Percentiles rank a stretch among this genome's conserved stretches.
Conservation (phyloP, 2,888 invertebrate genomes). For the Liopterus haemorrhoidalis region DNA sequence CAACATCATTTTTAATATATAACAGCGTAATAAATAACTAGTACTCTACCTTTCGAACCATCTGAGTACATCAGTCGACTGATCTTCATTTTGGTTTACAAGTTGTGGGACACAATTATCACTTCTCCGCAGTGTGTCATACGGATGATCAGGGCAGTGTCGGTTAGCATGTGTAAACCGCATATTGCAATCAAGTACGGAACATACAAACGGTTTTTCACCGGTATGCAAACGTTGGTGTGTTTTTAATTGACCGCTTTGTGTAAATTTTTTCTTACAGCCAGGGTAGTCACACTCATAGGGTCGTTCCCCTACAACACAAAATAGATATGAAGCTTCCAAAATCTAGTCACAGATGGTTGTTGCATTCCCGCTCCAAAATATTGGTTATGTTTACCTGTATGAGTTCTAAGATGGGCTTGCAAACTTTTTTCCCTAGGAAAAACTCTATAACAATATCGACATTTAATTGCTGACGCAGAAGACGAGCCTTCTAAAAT, state of each 20-base stretch:
- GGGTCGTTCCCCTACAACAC: constrained; percentile 60
- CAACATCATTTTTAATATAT: constrained; percentile 5
- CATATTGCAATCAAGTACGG: constrained; percentile 56
- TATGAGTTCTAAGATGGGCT: constrained; percentile 61
- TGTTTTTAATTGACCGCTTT: constrained; percentile 71
- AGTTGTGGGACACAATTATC: constrained; percentile 46
- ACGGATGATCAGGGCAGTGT: constrained; percentile 67
- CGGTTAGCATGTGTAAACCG: constrained; percentile 72
- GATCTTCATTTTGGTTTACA: constrained; percentile 46
- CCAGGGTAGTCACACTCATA: constrained; percentile 68
- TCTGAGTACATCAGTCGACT: constrained; percentile 48
- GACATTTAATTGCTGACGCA: constrained; percentile 64
- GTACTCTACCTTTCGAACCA: constrained; percentile 52
- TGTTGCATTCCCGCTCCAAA: constrained; percentile 14
- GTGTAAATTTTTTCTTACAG: constrained; percentile 65
- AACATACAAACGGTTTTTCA: constrained; percentile 68
- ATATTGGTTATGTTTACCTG: constrained; percentile 45
- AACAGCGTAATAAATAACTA: constrained; percentile 4
- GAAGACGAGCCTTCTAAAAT: constrained; percentile 65
- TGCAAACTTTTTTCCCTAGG: constrained; percentile 70
- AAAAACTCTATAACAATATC: constrained; percentile 64
- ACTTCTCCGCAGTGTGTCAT: constrained; percentile 44
- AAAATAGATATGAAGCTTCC: constrained; percentile 16
- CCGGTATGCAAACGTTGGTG: constrained; percentile 72
- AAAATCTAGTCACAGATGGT: too few relatives aligned